Evolutionary conservation across 2,888 invertebrate genomes (phyloP).

Genomic region (Heliconius ismenius): DNA sequence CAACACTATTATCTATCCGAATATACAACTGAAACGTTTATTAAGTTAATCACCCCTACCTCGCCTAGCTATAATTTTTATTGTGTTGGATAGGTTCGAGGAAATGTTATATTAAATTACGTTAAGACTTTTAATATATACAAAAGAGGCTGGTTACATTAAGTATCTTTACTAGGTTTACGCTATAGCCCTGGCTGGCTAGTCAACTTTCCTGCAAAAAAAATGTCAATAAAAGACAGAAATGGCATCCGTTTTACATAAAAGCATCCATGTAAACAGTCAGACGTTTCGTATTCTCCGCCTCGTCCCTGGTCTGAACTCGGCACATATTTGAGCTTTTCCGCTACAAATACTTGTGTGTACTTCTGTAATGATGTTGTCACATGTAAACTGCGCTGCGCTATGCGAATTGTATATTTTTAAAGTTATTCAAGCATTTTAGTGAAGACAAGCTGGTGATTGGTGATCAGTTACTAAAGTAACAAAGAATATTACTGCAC

Average conservation of each 20-base stretch:
- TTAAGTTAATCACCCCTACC: no score
- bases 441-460: background rate
- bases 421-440: background rate
- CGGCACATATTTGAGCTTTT: slow-evolving; percentile 13
- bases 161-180: no score
- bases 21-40: no score
- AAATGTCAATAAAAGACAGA: background rate
- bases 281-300: slow-evolving; percentile 2
- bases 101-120: no score
- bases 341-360: slow-evolving; percentile 14
- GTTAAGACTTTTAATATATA: no score
- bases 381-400: background rate
- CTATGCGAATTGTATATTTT: background rate
- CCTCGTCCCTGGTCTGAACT: background rate
- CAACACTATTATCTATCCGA: no score
- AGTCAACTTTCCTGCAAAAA: no score
- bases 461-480: background rate
- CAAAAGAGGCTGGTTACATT: no score
- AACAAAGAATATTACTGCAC: no score
- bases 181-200: no score
- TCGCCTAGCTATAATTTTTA: no score
- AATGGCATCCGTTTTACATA: slow-evolving; percentile 1
- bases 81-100: no score
- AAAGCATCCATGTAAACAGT: slow-evolving; percentile 3
- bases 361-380: slow-evolving; percentile 21